Percentiles rank a stretch among this genome's conserved stretches.
These are phyloP conservation scores for Hydra vulgaris DNA, from an alignment of 30 jellyfish, hydroid and myxozoan species.

Conservation along the genomic window DNA sequence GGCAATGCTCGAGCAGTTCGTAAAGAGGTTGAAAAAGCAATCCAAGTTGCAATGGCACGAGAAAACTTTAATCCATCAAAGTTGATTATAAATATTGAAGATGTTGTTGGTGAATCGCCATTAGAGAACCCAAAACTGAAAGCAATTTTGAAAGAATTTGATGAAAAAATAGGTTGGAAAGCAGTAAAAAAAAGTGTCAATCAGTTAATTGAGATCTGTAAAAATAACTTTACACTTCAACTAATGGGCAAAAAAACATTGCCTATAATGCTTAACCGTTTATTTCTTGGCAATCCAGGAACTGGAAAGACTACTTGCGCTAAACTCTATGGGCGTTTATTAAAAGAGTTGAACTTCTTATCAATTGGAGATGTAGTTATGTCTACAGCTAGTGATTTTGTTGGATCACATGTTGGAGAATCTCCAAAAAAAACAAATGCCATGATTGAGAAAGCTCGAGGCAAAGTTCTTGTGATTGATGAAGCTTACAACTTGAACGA, in stretches of 20 bases:
- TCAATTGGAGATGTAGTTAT: conserved; percentile 22
- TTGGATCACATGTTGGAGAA: conserved; percentile 22
- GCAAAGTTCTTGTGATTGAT: conserved; percentile 24
- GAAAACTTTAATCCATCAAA: conserved; percentile 2
- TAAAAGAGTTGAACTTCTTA: conserved; percentile 12
- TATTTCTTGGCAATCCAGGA: conserved; percentile 26
- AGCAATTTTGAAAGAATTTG: neutral
- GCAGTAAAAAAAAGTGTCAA: neutral
- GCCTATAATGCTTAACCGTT: conserved; percentile 17
- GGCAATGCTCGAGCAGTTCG: conserved; percentile 31
- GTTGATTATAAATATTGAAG: neutral
- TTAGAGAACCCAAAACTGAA: conserved; percentile 12
- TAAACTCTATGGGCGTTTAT: conserved; percentile 14
- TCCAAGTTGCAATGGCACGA: conserved; percentile 6
- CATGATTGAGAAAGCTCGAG: conserved; percentile 27
- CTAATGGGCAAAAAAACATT: conserved; percentile 18
- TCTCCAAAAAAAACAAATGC: conserved; percentile 20
- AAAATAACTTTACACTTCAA: neutral
- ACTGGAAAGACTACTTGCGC: conserved; percentile 26
- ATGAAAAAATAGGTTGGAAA: conserved; percentile 15
- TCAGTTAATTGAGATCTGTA: conserved; percentile 11
- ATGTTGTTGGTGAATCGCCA: conserved; percentile 22
- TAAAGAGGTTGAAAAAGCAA: conserved; percentile 24
- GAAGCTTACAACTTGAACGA: conserved; percentile 23
- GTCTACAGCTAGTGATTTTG: conserved; percentile 25